Percentiles rank a stretch among this genome's conserved stretches.
Conservation (phyloP, 2,113 vertebrate species). For the Cervus canadensis region DNA sequence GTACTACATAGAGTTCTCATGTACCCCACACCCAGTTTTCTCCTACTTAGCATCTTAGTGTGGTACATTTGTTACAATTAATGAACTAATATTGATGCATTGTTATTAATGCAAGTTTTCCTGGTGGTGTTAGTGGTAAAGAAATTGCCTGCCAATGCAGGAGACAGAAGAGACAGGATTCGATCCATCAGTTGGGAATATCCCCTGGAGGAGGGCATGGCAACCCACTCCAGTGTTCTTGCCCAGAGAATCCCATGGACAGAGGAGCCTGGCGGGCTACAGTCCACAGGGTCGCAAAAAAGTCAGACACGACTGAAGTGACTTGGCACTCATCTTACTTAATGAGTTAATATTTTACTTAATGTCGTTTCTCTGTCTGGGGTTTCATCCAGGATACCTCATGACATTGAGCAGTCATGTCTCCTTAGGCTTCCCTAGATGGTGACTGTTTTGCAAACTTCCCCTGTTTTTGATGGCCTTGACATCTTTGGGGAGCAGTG, state of each 20-base stretch:
- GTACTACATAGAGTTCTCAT: neutral
- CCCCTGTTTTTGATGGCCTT: neutral
- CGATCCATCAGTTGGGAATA: neutral
- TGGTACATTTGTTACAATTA: neutral
- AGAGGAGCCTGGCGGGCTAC: neutral
- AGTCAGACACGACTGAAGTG: neutral
- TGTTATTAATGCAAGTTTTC: neutral
- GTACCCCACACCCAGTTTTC: neutral
- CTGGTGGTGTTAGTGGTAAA: neutral
- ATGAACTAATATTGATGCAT: neutral
- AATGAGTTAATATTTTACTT: neutral
- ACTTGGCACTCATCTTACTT: neutral
- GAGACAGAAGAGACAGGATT: neutral
- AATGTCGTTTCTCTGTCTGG: neutral
- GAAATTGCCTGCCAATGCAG: neutral
- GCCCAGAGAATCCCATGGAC: neutral
- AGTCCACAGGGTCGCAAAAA: neutral
- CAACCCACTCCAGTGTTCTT: neutral
- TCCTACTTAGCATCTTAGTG: neutral
- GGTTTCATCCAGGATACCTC: neutral
- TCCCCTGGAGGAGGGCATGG: neutral
- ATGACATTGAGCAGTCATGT: neutral
- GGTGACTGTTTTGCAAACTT: neutral
- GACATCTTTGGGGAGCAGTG: neutral
- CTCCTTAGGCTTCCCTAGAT: neutral